A percentile compares a stretch with the other conserved stretches of the same genome.
Evolutionary conservation across 2,113 vertebrate genomes (phyloP).

Genomic region (Cichladusa arquata): DNA sequence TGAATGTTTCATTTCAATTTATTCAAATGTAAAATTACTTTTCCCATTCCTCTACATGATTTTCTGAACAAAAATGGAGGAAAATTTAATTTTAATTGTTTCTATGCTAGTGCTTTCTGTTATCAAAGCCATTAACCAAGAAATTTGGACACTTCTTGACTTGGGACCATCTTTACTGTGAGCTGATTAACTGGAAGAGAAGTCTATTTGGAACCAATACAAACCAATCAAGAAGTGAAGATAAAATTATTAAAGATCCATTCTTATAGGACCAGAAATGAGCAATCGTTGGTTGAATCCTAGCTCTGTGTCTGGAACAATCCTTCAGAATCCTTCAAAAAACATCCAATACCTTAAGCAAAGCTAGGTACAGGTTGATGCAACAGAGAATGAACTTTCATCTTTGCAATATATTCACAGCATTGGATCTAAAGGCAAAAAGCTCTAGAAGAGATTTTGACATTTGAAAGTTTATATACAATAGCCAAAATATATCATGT

Average conservation of each 20-base stretch:
- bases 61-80: neutral
- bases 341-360: neutral
- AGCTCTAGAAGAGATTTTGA: neutral
- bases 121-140: neutral
- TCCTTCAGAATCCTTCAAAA: neutral
- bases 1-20: neutral
- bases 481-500: neutral
- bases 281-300: neutral
- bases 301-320: neutral
- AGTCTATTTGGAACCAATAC: neutral
- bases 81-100: neutral
- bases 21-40: neutral
- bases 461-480: neutral
- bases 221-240: neutral
- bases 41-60: neutral
- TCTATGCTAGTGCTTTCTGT: accelerated
- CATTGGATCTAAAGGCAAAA: neutral
- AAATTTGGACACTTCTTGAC: neutral
- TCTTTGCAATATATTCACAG: neutral
- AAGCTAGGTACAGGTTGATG: neutral
- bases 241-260: neutral
- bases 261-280: neutral
- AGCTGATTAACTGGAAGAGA: neutral
- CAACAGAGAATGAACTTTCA: neutral
- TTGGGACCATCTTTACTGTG: neutral